Percentiles rank a stretch among this genome's conserved stretches.
These are phyloP conservation scores for Lota lota DNA, from an alignment of 2,113 vertebrate species.

Conservation along the genomic window DNA sequence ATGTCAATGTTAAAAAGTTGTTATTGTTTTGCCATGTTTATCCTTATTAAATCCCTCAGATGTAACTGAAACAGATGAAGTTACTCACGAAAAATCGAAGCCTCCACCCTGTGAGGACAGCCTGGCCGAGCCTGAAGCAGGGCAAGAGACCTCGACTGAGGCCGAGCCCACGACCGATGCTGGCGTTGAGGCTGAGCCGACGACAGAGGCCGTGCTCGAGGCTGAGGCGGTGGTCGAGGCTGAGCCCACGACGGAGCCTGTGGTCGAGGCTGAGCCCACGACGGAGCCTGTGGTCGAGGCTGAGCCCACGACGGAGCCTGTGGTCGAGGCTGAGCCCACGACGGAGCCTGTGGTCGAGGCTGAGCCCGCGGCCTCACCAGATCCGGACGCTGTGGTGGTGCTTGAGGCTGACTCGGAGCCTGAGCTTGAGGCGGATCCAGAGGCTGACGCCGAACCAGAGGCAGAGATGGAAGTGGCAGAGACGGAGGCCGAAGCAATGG, in stretches of 20 bases:
- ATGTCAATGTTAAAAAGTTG: conserved; percentile 96
- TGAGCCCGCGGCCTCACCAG: conserved; percentile 66
- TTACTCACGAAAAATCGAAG: conserved; percentile 99
- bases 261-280: conserved; percentile 29
- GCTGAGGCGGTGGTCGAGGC: conserved; percentile 58
- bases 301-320: conserved; percentile 29
- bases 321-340: conserved; percentile 63
- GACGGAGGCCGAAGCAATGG: conserved; percentile 85
- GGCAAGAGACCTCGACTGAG: conserved; percentile 59
- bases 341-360: conserved; percentile 28
- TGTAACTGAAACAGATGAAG: conserved; percentile 99
- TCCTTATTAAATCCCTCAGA: conserved; percentile 99
- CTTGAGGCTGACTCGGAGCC: conserved; percentile 15
- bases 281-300: conserved; percentile 16
- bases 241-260: conserved; percentile 48
- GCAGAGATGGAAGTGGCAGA: conserved; percentile 72
- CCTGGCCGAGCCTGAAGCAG: conserved; percentile 72
- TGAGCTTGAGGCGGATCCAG: conserved; percentile 29
- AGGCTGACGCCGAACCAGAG: conserved; percentile 56
- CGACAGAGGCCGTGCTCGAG: conserved; percentile 27
- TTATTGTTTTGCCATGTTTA: conserved; percentile 97
- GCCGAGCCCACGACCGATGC: conserved; percentile 40
- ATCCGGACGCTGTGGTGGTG: conserved; percentile 39
- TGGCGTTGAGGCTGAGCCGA: conserved; percentile 26
- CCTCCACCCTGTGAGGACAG: conserved; percentile 90